Evolutionary conservation across 1,140 invertebrate genomes (phyloP).

Genomic region (Bactericera cockerelli): DNA sequence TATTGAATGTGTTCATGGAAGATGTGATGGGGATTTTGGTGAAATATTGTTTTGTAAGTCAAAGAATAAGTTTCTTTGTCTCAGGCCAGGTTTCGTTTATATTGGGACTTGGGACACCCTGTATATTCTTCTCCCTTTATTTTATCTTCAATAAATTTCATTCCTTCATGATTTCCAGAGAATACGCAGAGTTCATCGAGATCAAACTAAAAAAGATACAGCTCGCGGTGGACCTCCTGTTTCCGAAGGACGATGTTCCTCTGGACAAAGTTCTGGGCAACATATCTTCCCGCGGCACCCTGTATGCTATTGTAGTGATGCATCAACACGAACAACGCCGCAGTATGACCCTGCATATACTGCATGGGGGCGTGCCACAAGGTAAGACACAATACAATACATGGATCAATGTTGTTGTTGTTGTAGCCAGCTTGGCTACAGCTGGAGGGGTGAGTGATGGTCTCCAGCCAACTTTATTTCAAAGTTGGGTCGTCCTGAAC

Average conservation of each 20-base stretch:
- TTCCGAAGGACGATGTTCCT: slow-evolving; percentile 76
- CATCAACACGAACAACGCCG: slow-evolving; percentile 67
- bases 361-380: slow-evolving; percentile 79
- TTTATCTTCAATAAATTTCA: too few species aligned
- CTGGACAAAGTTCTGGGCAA: slow-evolving; percentile 72
- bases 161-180: slow-evolving; percentile 41
- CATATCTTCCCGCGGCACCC: slow-evolving; percentile 62
- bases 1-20: too few species aligned
- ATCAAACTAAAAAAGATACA: slow-evolving; percentile 59
- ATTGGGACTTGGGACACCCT: too few species aligned
- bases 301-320: slow-evolving; percentile 77
- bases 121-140: too few species aligned
- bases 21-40: too few species aligned
- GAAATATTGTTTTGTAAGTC: too few species aligned
- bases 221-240: slow-evolving; percentile 68
- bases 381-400: slow-evolving; percentile 36
- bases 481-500: too few species aligned
- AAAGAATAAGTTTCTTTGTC: too few species aligned
- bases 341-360: slow-evolving; percentile 77
- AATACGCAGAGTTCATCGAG: slow-evolving; percentile 82
- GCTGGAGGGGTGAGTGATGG: too few species aligned
- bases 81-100: too few species aligned
- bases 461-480: too few species aligned
- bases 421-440: too few species aligned
- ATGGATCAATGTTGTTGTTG: slow-evolving; percentile 30